Evolutionary conservation across 2,888 invertebrate species (phyloP), one percentile per base, ranked within the genome.

Genomic region (Isoperla grammatica): DNA sequence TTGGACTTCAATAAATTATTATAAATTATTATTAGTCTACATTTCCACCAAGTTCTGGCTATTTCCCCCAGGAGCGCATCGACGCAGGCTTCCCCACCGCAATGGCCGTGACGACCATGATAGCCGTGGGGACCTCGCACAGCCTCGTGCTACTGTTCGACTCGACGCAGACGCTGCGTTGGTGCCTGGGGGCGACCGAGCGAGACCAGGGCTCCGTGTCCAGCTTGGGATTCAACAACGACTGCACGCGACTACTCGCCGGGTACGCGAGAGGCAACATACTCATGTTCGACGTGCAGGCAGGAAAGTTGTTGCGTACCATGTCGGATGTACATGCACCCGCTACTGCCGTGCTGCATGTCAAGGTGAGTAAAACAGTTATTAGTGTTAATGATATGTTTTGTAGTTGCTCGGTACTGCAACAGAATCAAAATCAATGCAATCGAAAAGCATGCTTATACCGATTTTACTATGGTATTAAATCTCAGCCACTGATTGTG

Each of bases 41-140:
- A n/a, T n/a, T n/a, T n/a, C n/a, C n/a, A n/a, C n/a, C n/a, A n/a
- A n/a, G n/a, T n/a, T n/a, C n/a, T n/a, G n/a, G n/a, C n/a, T n/a
- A n/a, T n/a, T n/a, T n/a, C n/a, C n/a, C n/a, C n/a, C n/a, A 91
- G 90, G 94, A 95, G 69, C 82, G 91, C 67, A 89, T 94, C 13
- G 87, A 90, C 75, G 90, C 94, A 58, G 96, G 96, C 4, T 79
- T 88, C 64, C 90, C 95, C 9, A 94, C 94, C 61, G 87, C 92
- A 5, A 81, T 90, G 70, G 87, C 90, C 66, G 88, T 88, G 4
- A 79, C 84, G 8, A 86, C 87, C 57, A 84, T 88, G 74, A 82
- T 95, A 63, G 90, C 90, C n/a, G 84, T 96, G 29, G 97, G 97
- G 39, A 97, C 95, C 29, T 93, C 95, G 22, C 94, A 95, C 75